Base-by-base conservation (phyloP, 1,140 invertebrate species). In the Ectropis grisescens region DNA sequence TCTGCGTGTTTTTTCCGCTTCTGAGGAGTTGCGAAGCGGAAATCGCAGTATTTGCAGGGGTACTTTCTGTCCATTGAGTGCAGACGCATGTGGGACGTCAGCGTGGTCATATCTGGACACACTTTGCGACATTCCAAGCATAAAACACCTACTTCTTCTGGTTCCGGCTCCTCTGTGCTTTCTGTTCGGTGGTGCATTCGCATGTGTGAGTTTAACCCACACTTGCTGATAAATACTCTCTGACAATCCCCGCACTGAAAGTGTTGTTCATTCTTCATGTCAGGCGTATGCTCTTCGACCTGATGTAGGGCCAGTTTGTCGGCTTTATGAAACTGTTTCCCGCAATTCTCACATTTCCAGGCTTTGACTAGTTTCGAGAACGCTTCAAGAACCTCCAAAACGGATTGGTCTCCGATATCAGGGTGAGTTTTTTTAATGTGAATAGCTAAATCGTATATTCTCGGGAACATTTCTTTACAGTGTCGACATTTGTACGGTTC, bases 291-390 rank as follows among this genome's bases (percentile, higher is more conserved):
- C 30, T 56, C 57, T 29, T 79, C 69, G n/a, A 71, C 44, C 35
- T 81, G 64, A 42, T 81, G 76, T 27, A 67, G 37, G 0, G 69
- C 76, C 5, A 81, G 41, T 34, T 81, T 76, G 11, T 81, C 74
- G 1, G 74, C 69, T 37, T 76, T 64, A n/a, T 71, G 59, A 35
- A 79, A 81, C 29, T 81, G 76, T 9, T 76, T 13, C 5, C 67
- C 58, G 34, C 76, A 81, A 25, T 79, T 71, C 13, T 79, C 67
- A 31, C 76, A 81, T 41, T 81, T 81, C 76, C 76, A 81, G 9
- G 67, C 71, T 37, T 68, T 61, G 0, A 74, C 65, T 16, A 81
- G 43, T 33, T 67, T 68, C 0, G 71, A 74, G 34, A 78, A 76
- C 0, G 72, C 76, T 49, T 81, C 69, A 3, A 81, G 35, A 11